These are phyloP conservation scores for Gallinago nigripennis DNA, from an alignment of 2,797 vertebrate genomes.

Conservation along the genomic window DNA sequence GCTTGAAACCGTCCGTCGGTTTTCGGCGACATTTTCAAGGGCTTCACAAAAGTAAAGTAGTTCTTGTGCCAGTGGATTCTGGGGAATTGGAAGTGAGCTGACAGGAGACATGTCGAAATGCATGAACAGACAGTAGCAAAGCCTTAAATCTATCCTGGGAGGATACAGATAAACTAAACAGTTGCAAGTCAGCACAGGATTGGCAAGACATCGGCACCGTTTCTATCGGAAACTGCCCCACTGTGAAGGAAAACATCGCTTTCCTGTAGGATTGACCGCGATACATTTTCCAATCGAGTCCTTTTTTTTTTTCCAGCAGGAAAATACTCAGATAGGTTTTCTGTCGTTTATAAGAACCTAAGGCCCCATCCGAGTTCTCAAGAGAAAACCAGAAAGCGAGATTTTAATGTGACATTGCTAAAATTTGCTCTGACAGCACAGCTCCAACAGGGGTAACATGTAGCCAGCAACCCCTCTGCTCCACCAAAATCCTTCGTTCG, in stretches of 20 bases:
- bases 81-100: background rate
- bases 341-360: background rate
- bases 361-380: background rate
- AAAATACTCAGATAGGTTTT: background rate
- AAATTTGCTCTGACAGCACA: background rate
- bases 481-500: accelerated
- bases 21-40: background rate
- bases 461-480: background rate
- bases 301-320: background rate
- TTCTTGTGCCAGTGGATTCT: background rate
- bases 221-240: background rate
- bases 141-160: background rate
- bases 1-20: accelerated
- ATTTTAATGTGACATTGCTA: background rate
- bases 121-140: background rate
- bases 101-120: background rate
- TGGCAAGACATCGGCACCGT: background rate
- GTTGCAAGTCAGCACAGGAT: background rate
- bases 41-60: background rate
- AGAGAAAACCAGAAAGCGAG: accelerated
- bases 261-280: background rate
- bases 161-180: background rate
- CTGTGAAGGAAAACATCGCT: background rate
- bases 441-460: background rate
- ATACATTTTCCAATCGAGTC: background rate